These are phyloP conservation scores for Andricus grossulariae DNA, from an alignment of 1,140 invertebrate species.

Conservation along the genomic window DNA sequence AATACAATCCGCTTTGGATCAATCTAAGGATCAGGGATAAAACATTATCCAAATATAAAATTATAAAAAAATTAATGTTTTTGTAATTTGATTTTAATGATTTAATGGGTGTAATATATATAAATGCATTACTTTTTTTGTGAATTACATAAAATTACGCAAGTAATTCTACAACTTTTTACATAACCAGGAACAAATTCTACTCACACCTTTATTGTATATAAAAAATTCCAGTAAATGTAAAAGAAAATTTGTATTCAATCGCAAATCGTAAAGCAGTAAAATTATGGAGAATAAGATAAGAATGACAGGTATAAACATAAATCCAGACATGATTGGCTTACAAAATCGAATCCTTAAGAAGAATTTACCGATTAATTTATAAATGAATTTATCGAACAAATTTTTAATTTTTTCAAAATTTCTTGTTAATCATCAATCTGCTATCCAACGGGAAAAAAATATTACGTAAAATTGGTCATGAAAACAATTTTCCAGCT, in stretches of 20 bases:
- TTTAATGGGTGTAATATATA: not conserved
- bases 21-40: not conserved
- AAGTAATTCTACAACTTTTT: not conserved
- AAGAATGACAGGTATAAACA: no score
- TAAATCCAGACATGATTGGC: no score
- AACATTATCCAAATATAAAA: not conserved
- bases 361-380: no score
- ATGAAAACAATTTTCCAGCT: no score
- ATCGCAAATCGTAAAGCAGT: not conserved
- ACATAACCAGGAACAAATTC: conserved; percentile 1
- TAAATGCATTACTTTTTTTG: not conserved
- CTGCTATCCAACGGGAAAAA: no score
- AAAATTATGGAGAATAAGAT: no score
- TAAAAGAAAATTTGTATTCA: conserved; percentile 4
- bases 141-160: not conserved
- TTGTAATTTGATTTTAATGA: not conserved
- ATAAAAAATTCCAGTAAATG: not conserved
- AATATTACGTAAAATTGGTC: no score
- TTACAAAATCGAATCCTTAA: no score
- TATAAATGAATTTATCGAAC: no score
- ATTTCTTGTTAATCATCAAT: no score
- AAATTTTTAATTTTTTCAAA: no score
- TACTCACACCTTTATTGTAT: conserved; percentile 8
- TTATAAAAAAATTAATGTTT: not conserved
- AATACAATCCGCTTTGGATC: not conserved